Percentiles rank a stretch among this genome's conserved stretches.
These are phyloP conservation scores for Brachionus rotundiformis DNA, from an alignment of 1,140 invertebrate species.

Conservation along the genomic window DNA sequence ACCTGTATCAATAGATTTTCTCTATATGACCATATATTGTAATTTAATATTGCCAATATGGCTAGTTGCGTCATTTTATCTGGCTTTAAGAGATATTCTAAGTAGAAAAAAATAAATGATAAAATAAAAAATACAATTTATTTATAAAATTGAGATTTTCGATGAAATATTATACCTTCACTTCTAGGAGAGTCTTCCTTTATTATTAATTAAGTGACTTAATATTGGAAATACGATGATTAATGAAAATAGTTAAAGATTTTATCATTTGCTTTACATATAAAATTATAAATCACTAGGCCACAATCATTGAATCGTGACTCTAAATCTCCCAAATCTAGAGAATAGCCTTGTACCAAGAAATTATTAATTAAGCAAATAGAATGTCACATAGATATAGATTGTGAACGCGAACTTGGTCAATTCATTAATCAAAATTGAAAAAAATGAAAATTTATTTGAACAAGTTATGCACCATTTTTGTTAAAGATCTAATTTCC, in stretches of 20 bases:
- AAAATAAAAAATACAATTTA: background rate
- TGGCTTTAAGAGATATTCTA: background rate
- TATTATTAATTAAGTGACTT: conserved; percentile 34
- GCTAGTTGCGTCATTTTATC: background rate
- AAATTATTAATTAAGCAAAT: conserved; percentile 2
- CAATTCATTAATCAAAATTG: conserved; percentile 5
- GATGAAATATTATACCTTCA: conserved; percentile 27
- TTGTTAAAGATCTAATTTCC: conserved; percentile 35
- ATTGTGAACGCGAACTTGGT: background rate
- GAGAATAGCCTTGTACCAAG: conserved; percentile 23
- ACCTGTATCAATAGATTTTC: background rate
- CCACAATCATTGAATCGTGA: conserved; percentile 33
- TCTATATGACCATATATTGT: background rate
- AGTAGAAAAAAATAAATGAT: background rate
- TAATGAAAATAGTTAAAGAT: conserved; percentile 35
- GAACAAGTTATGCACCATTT: background rate
- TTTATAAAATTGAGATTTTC: background rate
- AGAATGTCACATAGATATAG: conserved; percentile 3
- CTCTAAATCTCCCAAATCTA: conserved; percentile 23
- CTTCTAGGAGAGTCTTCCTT: conserved; percentile 21
- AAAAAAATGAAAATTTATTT: background rate
- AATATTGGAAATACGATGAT: conserved; percentile 34
- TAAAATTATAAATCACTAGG: conserved; percentile 16
- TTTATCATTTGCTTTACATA: conserved; percentile 5
- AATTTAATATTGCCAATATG: background rate